Conservation (phyloP, 2,888 invertebrate genomes). For the Melipona beecheii region DNA sequence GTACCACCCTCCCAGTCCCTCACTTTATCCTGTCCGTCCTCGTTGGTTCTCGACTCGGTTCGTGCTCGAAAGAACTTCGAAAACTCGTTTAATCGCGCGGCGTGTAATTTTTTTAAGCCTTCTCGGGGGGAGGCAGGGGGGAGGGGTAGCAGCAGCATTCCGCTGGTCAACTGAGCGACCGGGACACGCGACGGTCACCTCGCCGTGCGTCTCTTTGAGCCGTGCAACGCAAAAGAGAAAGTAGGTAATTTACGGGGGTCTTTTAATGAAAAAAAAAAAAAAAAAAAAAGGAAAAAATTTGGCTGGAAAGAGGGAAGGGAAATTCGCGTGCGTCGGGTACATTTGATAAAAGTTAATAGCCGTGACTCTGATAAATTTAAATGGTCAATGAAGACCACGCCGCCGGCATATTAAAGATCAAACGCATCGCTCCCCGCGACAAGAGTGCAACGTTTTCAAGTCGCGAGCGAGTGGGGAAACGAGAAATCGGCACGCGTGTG, state of each 20-base stretch:
- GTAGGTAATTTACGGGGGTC: slow-evolving; percentile 17
- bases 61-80: slow-evolving; percentile 63
- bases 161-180: background rate
- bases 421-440: background rate
- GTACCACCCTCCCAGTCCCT: background rate
- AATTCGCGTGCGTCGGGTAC: background rate
- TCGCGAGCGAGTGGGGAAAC: background rate
- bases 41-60: slow-evolving; percentile 55
- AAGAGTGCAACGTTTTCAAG: background rate
- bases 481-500: background rate
- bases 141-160: background rate
- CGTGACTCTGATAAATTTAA: slow-evolving; percentile 21
- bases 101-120: slow-evolving; percentile 68
- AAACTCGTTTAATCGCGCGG: slow-evolving; percentile 65
- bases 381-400: background rate
- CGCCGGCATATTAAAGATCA: background rate
- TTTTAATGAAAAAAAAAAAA: slow-evolving; percentile 7
- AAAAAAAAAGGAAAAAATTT: background rate
- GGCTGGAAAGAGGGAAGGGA: background rate
- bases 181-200: slow-evolving; percentile 35
- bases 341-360: slow-evolving; percentile 29
- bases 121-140: background rate
- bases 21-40: slow-evolving; percentile 47
- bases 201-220: slow-evolving; percentile 44
- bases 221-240: slow-evolving; percentile 16